Evolutionary conservation across 2,888 invertebrate genomes (phyloP).

Genomic region (Spilarctia lutea): DNA sequence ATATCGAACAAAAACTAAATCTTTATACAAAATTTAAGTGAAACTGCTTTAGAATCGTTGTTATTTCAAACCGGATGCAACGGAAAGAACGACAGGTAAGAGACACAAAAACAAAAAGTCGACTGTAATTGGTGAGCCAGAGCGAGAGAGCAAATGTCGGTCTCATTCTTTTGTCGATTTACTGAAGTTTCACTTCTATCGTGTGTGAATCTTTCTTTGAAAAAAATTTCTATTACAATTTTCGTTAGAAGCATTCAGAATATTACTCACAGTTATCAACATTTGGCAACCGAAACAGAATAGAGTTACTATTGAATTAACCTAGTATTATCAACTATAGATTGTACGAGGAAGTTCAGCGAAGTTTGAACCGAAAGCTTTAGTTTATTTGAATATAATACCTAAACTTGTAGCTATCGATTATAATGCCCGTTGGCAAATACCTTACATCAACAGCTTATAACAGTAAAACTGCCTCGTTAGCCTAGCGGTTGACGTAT

Average conservation of each 20-base stretch:
- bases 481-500: no score
- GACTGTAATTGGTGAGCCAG: no score
- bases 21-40: background rate
- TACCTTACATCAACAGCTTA: no score
- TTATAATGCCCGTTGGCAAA: background rate
- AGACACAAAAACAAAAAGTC: no score
- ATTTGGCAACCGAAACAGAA: constrained; percentile 38
- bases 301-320: constrained; percentile 34
- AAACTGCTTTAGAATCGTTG: no score
- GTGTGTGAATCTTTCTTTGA: no score
- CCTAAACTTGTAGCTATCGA: background rate
- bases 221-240: background rate
- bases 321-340: constrained; percentile 38
- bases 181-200: no score
- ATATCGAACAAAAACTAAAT: background rate
- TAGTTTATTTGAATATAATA: background rate
- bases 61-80: no score
- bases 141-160: no score
- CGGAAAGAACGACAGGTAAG: no score
- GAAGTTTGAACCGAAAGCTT: background rate
- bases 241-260: background rate
- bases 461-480: no score
- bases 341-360: constrained; percentile 26
- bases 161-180: no score
- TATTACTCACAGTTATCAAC: constrained; percentile 15